A percentile compares a stretch with the other conserved stretches of the same genome.
Evolutionary conservation across 2,797 vertebrate species (phyloP).

Genomic region (Holocentrus rufus): DNA sequence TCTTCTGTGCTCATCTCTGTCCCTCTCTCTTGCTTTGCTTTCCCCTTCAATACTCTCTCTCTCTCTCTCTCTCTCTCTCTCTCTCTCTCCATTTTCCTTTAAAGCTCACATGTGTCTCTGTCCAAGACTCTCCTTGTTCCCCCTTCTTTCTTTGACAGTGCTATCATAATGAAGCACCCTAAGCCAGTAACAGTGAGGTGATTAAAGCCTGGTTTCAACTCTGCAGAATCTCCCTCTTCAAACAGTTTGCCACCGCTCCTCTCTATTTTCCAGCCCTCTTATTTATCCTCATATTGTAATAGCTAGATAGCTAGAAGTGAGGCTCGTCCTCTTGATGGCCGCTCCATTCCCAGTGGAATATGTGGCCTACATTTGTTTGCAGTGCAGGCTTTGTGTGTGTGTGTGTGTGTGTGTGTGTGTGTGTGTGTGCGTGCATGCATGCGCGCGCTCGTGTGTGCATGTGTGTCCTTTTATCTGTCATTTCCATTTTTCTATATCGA

Average conservation of each 20-base stretch:
- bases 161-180: slow-evolving; percentile 55
- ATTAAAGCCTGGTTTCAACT: slow-evolving; percentile 60
- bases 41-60: slow-evolving; percentile 8
- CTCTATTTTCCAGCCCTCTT: slow-evolving; percentile 12
- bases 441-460: slow-evolving; percentile 5
- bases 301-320: slow-evolving; percentile 65
- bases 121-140: slow-evolving; percentile 10
- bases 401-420: slow-evolving; percentile 19
- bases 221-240: slow-evolving; percentile 47
- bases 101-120: slow-evolving; percentile 26
- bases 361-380: slow-evolving; percentile 82
- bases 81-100: slow-evolving; percentile 28
- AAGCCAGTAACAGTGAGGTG: slow-evolving; percentile 56
- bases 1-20: slow-evolving; percentile 14
- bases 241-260: slow-evolving; percentile 30
- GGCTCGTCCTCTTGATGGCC: slow-evolving; percentile 70
- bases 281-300: slow-evolving; percentile 65
- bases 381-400: slow-evolving; percentile 50
- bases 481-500: slow-evolving; percentile 38
- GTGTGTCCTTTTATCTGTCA: slow-evolving; percentile 45
- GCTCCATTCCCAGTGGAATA: slow-evolving; percentile 72
- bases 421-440: slow-evolving; percentile 4
- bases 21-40: slow-evolving; percentile 9
- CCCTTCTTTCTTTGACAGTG: slow-evolving; percentile 32
- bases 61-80: slow-evolving; percentile 13